Evolutionary conservation across 92 coral and sea anemone species (phyloP), one percentile per base, ranked within the genome.

Genomic region (Epizoanthus rinbou): DNA sequence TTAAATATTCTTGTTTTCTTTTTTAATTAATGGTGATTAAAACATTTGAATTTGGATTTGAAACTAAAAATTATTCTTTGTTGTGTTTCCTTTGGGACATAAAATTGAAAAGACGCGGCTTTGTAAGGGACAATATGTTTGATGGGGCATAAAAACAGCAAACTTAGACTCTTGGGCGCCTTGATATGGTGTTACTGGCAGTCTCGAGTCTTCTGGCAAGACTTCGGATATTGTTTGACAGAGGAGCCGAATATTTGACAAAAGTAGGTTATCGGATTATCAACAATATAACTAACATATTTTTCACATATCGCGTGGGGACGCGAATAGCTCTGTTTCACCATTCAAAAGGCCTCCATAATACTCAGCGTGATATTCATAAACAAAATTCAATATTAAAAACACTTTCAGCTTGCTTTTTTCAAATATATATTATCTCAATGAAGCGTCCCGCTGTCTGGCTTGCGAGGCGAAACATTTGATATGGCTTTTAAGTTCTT

Each of bases 251-350:
- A 47, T 47, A 47, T 11, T 47, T 47, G 54, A 8, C 54, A 47
- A 47, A 47, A 8, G 54, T 47, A 47, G 54, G 54, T 7, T 47
- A 47, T 47, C 14, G 54, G 54, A 47, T 47, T 67, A 67, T 18
- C 21, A 53, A 37, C 7, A 37, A 56, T 6, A 57, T 33, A 57
- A 33, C 63, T 17, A 59, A 60, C 16, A 60, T 39, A 60, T 60
- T 62, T 63, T 37, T 19, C 23, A 33, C 41, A 13, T 59, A 25
- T 25, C 14, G 56, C 41, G 37, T 19, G 69, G 39, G 31, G 71
- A 43, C 82, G 71, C 82, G 70, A 39, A 21, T 33, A 10, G 53
- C 25, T 54, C 24, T 74, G 65, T 74, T 56, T 54, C 21, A 16
- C 45, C 15, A 17, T 31, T 23, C 21, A 74, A 74, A 74, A 15